Evolutionary conservation across 2,888 invertebrate genomes (phyloP).

Genomic region (Anarsia innoxiella): DNA sequence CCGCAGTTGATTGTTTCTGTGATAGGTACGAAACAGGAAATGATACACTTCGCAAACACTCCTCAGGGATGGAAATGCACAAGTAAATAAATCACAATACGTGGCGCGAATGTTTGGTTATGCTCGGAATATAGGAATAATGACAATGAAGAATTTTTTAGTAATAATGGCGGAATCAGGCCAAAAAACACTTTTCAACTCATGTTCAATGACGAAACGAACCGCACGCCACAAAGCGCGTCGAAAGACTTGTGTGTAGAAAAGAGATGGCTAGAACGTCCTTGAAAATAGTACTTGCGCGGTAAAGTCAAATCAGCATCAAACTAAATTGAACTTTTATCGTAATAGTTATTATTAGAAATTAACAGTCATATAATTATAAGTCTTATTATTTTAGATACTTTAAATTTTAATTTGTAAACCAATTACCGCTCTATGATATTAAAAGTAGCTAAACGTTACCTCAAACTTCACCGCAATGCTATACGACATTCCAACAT

Average conservation of each 20-base stretch:
- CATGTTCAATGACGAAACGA: constrained; percentile 61
- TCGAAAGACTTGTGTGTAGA: constrained; percentile 39
- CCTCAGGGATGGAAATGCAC: constrained; percentile 23
- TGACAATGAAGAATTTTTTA: constrained; percentile 43
- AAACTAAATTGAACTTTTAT: no score
- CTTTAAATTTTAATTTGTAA: no score
- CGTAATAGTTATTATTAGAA: no score
- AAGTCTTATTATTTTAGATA: no score
- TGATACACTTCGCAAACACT: constrained; percentile 56
- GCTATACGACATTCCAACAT: constrained; percentile 25
- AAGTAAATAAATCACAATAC: constrained; percentile 18
- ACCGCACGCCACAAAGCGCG: constrained; percentile 43
- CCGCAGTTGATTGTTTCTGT: constrained; percentile 68
- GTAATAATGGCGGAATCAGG: constrained; percentile 68
- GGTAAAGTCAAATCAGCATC: constrained; percentile 62
- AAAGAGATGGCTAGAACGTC: constrained; percentile 49
- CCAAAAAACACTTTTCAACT: constrained; percentile 58
- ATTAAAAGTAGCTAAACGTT: constrained; percentile 20
- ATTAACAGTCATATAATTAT: no score
- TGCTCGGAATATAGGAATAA: constrained; percentile 24
- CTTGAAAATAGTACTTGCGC: constrained; percentile 61
- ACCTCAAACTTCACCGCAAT: constrained; percentile 28
- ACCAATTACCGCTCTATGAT: neutral
- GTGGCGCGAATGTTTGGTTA: constrained; percentile 16
- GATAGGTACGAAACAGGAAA: constrained; percentile 64